Conservation (phyloP, 2,113 vertebrate species). For the Pandion haliaetus region DNA sequence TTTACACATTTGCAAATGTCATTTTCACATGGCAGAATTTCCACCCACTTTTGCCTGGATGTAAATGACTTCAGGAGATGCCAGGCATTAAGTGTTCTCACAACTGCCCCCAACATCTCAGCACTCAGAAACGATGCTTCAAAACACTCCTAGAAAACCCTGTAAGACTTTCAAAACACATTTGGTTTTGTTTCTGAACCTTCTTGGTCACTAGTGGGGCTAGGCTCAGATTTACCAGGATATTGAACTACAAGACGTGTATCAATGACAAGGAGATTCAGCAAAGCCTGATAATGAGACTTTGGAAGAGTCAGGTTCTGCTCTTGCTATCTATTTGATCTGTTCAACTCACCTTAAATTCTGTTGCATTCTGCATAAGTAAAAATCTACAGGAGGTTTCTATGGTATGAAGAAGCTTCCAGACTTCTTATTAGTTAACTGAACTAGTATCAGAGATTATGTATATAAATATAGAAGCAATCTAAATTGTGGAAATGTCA, state of each 20-base stretch:
- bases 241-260: neutral
- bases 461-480: neutral
- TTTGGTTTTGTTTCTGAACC: neutral
- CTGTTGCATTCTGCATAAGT: neutral
- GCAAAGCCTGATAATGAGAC: neutral
- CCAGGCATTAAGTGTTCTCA: slow-evolving; percentile 55
- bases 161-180: neutral
- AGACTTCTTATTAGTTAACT: neutral
- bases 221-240: neutral
- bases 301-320: neutral
- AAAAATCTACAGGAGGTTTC: neutral
- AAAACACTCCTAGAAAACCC: neutral
- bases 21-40: slow-evolving; percentile 29
- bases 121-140: neutral
- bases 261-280: neutral
- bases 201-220: neutral
- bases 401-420: neutral
- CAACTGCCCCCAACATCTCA: slow-evolving; percentile 30
- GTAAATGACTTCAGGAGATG: slow-evolving; percentile 4
- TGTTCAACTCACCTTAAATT: neutral
- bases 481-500: neutral
- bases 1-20: slow-evolving; percentile 52
- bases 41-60: slow-evolving; percentile 53
- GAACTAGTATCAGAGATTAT: neutral
- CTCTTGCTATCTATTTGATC: neutral